Percentiles rank a stretch among this genome's conserved stretches.
These are phyloP conservation scores for Ceriagrion tenellum DNA, from an alignment of 2,888 invertebrate species.

Conservation along the genomic window DNA sequence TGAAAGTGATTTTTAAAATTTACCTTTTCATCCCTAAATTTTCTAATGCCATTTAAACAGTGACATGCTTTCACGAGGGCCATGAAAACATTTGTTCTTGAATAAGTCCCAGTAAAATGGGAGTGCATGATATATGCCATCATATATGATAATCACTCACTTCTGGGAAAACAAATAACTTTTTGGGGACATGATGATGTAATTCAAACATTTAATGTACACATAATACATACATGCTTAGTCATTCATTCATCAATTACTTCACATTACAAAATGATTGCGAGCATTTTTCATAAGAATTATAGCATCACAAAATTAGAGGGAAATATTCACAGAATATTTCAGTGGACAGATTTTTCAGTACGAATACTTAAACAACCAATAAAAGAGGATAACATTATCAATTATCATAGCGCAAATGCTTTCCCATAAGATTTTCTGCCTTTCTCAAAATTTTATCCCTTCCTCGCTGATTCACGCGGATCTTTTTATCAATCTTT, in stretches of 20 bases:
- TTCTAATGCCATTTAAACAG: too few species aligned
- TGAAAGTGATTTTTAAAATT: too few species aligned
- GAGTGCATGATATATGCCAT: too few species aligned
- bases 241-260: background rate
- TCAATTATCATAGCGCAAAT: constrained; percentile 52
- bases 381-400: background rate
- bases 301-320: background rate
- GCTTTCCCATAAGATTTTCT: constrained; percentile 78
- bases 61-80: too few species aligned
- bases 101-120: too few species aligned
- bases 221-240: too few species aligned
- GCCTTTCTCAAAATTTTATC: constrained; percentile 82
- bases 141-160: too few species aligned
- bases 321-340: constrained; percentile 30
- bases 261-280: background rate
- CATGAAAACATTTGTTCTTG: too few species aligned
- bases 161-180: too few species aligned
- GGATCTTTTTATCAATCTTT: constrained; percentile 78
- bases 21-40: too few species aligned
- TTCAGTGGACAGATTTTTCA: background rate
- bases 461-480: constrained; percentile 81
- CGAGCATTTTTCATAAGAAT: background rate
- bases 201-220: too few species aligned
- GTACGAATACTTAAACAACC: background rate
- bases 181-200: too few species aligned